Evolutionary conservation across 1,140 invertebrate species (phyloP), one percentile per base, ranked within the genome.

Genomic region (Drosophila miranda): DNA sequence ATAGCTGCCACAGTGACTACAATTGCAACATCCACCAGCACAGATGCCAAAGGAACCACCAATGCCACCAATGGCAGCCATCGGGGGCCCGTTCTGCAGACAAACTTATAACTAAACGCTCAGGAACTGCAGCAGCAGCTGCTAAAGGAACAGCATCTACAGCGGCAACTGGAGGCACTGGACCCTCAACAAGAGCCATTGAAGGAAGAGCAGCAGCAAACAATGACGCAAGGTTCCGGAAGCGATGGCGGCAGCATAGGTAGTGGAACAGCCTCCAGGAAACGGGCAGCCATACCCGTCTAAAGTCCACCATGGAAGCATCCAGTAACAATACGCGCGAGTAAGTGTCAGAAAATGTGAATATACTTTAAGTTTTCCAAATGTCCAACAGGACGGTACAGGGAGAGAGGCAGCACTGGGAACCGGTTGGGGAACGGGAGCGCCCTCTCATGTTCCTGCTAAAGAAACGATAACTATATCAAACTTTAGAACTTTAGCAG

Each of bases 71-170:
- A 69, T 11, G 43, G 53, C 54, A 70, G 55, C 44, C 63, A 67
- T 14, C 59, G 82, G 16, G 82, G 64, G 2, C 82, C 83, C 6
- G 71, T 89, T 13, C 16, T 84, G 44, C 79, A 82, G 48, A 90
- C 89, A 34, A 90, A 89, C 62, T 90, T 90, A 90, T 90, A 90
- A 78, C 89, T 82, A 90, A 90, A 80, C 83, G 84, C 78, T 23
- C 78, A 88, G 45, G 78, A 87, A 83, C 63, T 86, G 72, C 86
- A 89, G 53, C 66, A 89, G 59, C 78, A 86, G 58, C 55, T 89
- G 61, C 60, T 83, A 11, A 83, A 72, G 57, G 68, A 84, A 48
- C 79, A 84, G 48, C 70, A 83, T 50, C 78, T 74, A 28, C 80
- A 87, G 44, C 54, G 52, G 11, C 68, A 74, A 3, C 59, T 41